A percentile compares a stretch with the other conserved stretches of the same genome.
Evolutionary conservation across 1,140 invertebrate species (phyloP).

Genomic region (Triops longicaudatus): DNA sequence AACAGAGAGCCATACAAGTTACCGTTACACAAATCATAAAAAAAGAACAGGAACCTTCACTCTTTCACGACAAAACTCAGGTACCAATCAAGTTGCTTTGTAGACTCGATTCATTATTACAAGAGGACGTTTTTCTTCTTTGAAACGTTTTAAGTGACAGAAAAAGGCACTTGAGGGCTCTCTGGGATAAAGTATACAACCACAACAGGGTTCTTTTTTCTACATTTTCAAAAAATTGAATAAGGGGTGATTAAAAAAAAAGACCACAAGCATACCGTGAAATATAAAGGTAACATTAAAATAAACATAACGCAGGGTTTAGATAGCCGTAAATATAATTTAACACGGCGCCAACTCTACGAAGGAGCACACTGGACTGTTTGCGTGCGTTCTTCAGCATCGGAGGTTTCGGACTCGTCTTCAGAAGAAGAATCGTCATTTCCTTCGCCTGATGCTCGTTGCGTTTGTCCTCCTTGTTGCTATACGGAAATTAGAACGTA

Average conservation of each 20-base stretch:
- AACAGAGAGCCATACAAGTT: conserved; percentile 1
- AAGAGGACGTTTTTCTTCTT: background rate
- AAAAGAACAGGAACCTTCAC: background rate
- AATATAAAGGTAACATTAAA: background rate
- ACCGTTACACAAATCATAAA: background rate
- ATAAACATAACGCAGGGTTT: background rate
- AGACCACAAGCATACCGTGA: background rate
- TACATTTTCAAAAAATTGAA: background rate
- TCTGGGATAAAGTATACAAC: background rate
- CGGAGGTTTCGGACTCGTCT: conserved; percentile 34
- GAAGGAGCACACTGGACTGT: conserved; percentile 36
- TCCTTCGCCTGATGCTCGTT: conserved; percentile 31
- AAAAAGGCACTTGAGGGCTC: conserved; percentile 10
- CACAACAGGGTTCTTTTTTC: background rate
- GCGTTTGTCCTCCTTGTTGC: conserved; percentile 21
- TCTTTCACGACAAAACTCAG: background rate
- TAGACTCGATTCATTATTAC: background rate
- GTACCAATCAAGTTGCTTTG: background rate
- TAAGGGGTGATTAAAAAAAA: background rate
- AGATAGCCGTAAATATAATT: background rate
- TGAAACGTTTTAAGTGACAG: background rate
- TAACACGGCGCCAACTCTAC: conserved; percentile 29
- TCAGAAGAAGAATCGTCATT: conserved; percentile 34
- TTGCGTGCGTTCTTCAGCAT: conserved; percentile 33
- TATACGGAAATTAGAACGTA: conserved; percentile 4